Conservation (phyloP, 1,140 invertebrate species). For the Mycetomoellerius zeteki region DNA sequence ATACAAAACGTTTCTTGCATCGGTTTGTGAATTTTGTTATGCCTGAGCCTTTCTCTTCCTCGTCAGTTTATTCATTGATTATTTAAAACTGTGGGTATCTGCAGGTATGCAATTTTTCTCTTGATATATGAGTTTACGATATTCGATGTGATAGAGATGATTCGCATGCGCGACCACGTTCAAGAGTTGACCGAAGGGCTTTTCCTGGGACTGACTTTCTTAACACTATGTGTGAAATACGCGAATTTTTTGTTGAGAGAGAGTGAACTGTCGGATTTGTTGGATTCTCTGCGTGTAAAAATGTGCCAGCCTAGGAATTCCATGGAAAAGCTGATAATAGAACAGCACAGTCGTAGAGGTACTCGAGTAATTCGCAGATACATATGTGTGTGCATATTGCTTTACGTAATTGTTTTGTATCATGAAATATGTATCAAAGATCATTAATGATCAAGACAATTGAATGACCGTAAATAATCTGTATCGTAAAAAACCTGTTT, state of each 20-base stretch:
- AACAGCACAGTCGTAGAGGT: constrained; percentile 43
- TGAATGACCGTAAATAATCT: not conserved
- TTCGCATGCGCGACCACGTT: not conserved
- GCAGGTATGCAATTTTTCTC: constrained; percentile 22
- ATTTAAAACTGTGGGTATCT: not conserved
- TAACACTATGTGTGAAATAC: constrained; percentile 44
- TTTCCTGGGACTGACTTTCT: not conserved
- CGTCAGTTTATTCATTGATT: not conserved
- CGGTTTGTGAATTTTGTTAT: not conserved
- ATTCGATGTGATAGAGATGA: constrained; percentile 27
- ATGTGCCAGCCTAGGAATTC: constrained; percentile 46
- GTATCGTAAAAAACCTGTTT: too few species aligned
- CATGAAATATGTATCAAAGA: not conserved
- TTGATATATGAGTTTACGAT: constrained; percentile 43
- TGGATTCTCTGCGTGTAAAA: constrained; percentile 22
- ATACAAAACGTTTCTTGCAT: not conserved
- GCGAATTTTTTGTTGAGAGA: constrained; percentile 33
- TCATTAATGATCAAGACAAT: not conserved
- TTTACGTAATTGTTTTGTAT: not conserved
- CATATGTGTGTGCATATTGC: not conserved
- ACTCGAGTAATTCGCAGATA: not conserved
- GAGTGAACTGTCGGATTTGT: constrained; percentile 6
- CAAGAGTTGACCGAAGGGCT: constrained; percentile 33
- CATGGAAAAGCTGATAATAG: constrained; percentile 15
- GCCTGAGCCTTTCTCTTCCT: not conserved